Conservation (phyloP, 2,113 vertebrate species). For the Burhinus oedicnemus region DNA sequence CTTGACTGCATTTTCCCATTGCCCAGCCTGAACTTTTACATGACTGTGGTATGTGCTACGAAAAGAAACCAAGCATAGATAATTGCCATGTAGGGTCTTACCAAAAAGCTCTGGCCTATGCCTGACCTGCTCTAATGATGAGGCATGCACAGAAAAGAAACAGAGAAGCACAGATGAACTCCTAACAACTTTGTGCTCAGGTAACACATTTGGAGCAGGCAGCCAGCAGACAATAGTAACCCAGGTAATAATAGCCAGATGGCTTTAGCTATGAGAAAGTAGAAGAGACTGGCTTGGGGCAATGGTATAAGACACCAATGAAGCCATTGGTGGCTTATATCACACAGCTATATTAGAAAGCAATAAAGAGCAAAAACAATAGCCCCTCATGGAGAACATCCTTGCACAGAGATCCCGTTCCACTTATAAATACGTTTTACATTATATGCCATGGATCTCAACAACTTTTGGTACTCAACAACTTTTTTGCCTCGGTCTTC, state of each 20-base stretch:
- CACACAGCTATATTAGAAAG: not conserved
- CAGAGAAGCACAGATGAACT: not conserved
- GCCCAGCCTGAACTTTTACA: not conserved
- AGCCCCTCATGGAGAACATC: not conserved
- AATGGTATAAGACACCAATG: not conserved
- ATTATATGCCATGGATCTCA: not conserved
- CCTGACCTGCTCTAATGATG: not conserved
- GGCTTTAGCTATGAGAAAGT: not conserved
- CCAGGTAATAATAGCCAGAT: not conserved
- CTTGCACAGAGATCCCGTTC: not conserved
- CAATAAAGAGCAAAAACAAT: not conserved
- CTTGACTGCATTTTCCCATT: not conserved
- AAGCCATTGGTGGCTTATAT: not conserved
- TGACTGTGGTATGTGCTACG: not conserved
- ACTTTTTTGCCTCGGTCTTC: too few relatives aligned
- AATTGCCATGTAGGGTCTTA: not conserved
- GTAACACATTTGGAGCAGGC: not conserved
- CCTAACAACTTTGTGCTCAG: not conserved
- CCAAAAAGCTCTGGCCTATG: not conserved
- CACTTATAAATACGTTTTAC: not conserved
- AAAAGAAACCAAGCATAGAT: not conserved
- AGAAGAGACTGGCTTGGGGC: not conserved
- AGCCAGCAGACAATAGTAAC: not conserved
- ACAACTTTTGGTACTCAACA: too few relatives aligned
- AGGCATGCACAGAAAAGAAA: not conserved